phyloP scores from a whole-genome alignment of 2,888 invertebrate genomes.

The Gortyna flavago region DNA sequence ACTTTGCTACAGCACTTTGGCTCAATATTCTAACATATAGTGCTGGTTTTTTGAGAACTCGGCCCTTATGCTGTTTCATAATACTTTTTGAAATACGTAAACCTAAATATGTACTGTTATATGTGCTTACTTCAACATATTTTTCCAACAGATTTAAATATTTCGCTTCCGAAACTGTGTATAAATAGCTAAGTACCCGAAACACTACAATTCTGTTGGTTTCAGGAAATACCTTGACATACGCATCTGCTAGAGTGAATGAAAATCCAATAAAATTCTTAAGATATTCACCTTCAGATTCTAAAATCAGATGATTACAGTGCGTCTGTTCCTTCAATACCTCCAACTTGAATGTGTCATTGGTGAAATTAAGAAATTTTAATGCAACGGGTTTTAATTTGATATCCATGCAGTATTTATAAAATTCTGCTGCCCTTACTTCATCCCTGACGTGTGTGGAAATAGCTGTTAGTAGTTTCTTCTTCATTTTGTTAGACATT shows the following conservation, averaged over 20 bases:
- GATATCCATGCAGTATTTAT: conserved; percentile 71
- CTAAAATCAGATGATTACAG: background rate
- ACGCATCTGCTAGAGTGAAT: conserved; percentile 69
- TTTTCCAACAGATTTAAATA: conserved; percentile 77
- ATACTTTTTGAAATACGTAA: conserved; percentile 72
- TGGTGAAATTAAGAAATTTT: conserved; percentile 76
- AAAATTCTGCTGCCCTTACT: conserved; percentile 71
- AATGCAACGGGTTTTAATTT: conserved; percentile 69
- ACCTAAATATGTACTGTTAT: conserved; percentile 59
- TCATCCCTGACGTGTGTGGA: conserved; percentile 70
- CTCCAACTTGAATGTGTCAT: conserved; percentile 73
- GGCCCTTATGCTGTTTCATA: conserved; percentile 74
- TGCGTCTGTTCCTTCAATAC: conserved; percentile 60
- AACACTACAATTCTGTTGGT: conserved; percentile 32
- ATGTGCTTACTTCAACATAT: conserved; percentile 25
- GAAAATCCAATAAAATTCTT: conserved; percentile 72
- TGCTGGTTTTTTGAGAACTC: conserved; percentile 70
- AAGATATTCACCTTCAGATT: conserved; percentile 39
- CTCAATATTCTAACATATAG: conserved; percentile 72
- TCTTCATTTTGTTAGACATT: conserved; percentile 81
- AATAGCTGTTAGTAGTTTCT: conserved; percentile 73
- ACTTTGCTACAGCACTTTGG: conserved; percentile 65
- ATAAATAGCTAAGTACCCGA: conserved; percentile 58
- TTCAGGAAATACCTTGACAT: conserved; percentile 37
- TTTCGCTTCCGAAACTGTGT: conserved; percentile 66